phyloP scores from a whole-genome alignment of 2,113 vertebrate species.

The Saiga tatarica region DNA sequence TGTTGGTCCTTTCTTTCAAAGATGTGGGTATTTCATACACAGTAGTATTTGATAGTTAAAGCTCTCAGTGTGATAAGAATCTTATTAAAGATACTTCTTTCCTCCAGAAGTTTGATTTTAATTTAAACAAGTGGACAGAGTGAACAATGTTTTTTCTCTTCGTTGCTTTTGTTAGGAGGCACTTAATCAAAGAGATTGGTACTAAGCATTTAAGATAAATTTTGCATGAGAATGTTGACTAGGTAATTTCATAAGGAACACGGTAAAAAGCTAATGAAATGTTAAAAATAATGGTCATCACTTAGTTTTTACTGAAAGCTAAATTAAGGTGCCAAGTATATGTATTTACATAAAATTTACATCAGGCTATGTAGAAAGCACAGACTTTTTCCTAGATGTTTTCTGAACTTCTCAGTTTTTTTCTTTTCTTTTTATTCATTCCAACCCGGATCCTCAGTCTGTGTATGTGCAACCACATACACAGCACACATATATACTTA shows the following conservation, averaged over 20 bases:
- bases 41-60: background rate
- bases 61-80: background rate
- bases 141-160: background rate
- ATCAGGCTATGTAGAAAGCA: background rate
- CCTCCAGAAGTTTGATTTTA: constrained; percentile 29
- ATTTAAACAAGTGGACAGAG: constrained; percentile 1
- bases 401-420: background rate
- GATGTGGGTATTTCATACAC: background rate
- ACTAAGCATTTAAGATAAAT: background rate
- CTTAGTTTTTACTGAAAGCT: background rate
- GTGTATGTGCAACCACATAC: background rate
- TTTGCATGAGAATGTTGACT: background rate
- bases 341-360: background rate
- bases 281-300: background rate
- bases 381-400: background rate
- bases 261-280: background rate
- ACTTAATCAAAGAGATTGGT: background rate
- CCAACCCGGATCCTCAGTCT: background rate
- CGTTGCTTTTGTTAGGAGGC: background rate
- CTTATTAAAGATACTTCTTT: constrained; percentile 10
- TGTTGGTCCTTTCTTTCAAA: background rate
- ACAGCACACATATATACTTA: background rate
- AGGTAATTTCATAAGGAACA: background rate
- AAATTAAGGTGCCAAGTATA: background rate
- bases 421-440: background rate